phyloP scores from a whole-genome alignment of 2,113 vertebrate species.

The Heteronetta atricapilla region DNA sequence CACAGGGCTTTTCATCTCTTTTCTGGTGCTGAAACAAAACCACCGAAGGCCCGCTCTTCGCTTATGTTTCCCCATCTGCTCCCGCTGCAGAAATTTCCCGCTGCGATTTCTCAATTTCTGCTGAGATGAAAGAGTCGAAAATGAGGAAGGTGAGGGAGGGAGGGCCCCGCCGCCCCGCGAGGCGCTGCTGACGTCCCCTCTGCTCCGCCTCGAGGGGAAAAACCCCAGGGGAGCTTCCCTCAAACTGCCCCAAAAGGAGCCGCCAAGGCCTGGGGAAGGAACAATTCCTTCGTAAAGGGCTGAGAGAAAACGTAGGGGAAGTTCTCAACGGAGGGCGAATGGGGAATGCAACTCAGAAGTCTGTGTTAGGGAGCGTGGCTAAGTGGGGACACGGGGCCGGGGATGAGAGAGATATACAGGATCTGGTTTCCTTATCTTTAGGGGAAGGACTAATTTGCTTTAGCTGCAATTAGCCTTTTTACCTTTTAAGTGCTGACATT shows the following conservation, averaged over 20 bases:
- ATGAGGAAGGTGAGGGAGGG: not conserved
- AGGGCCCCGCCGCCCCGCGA: not conserved
- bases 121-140: accelerated
- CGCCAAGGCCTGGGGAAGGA: not conserved
- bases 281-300: not conserved
- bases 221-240: not conserved
- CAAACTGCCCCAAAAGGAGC: not conserved
- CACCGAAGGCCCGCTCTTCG: accelerated
- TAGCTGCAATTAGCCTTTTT: conserved; percentile 19
- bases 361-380: not conserved
- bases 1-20: not conserved
- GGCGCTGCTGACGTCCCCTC: not conserved
- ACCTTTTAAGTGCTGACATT: not conserved
- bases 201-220: not conserved
- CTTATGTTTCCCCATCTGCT: accelerated
- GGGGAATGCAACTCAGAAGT: not conserved
- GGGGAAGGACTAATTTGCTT: conserved; percentile 30
- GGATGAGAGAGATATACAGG: not conserved
- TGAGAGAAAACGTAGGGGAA: not conserved
- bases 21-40: not conserved
- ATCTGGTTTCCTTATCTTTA: not conserved
- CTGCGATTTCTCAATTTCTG: not conserved
- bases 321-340: not conserved
- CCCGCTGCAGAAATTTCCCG: not conserved
- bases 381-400: not conserved